Base-by-base conservation (phyloP, 2,888 invertebrate species). In the Eupithecia insigniata region DNA sequence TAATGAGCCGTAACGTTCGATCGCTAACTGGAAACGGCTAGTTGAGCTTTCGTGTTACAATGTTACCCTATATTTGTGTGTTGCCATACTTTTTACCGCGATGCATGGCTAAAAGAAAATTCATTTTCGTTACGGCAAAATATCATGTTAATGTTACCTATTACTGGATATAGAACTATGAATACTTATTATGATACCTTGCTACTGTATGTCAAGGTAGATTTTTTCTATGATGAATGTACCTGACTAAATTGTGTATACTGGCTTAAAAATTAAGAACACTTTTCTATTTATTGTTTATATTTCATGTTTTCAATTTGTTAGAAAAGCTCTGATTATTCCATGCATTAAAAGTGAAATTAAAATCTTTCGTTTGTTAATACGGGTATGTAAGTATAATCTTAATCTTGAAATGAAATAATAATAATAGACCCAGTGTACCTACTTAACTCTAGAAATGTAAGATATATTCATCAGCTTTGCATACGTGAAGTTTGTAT, bases 1-100 rank as follows among this genome's bases (percentile, higher is more conserved):
- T 90, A 91, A 91, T 91, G 91, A 91, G 90, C 87, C 87, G 89
- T 89, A 87, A 90, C 89, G 83, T 90, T 90, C 89, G 91, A 90
- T 90, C 87, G 89, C 89, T 85, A 87, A 86, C 89, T 88, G 77
- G 84, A 85, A 88, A 85, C 83, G 84, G 86, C 84, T 87, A 86
- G 83, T 86, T 86, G 86, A 90, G 89, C 90, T 89, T 90, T 90
- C 89, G 89, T 89, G 90, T 85, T 87, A 85, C 83, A 83, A 84
- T 86, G 84, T 85, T 84, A 83, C 82, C 83, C 83, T 73, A 71
- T 78, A 73, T 75, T 78, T 74, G 72, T 76, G 72, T 73, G n/a
- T 77, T 72, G 67, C 74, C 58, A 71, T 73, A 76, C 71, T 70
- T 78, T 75, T 73, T 73, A 76, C 68, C 67, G 69, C 70, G 67